Percentiles rank a stretch among this genome's conserved stretches.
These are phyloP conservation scores for Xestia xanthographa DNA, from an alignment of 2,888 invertebrate species.

Conservation along the genomic window DNA sequence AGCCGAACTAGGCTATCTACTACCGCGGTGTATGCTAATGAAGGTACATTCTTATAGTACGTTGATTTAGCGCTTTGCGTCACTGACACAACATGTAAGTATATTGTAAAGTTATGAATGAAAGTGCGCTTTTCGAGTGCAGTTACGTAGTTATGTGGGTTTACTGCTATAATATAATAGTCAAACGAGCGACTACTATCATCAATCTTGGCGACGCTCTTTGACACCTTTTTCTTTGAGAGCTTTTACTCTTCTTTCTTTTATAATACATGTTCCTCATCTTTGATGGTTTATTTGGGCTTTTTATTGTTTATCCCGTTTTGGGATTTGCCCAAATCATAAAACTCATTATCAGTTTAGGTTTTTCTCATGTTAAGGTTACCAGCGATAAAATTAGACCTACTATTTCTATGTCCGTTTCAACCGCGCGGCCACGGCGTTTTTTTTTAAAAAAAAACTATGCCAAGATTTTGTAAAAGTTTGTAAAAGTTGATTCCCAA, in stretches of 20 bases:
- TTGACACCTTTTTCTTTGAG: too few relatives aligned
- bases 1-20: slow-evolving; percentile 49
- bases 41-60: slow-evolving; percentile 46
- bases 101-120: slow-evolving; percentile 10
- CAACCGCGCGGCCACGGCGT: too few relatives aligned
- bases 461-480: too few relatives aligned
- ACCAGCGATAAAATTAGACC: not conserved
- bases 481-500: too few relatives aligned
- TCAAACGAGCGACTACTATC: not conserved
- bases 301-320: not conserved
- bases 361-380: not conserved
- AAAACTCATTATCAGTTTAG: not conserved
- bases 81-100: slow-evolving; percentile 21
- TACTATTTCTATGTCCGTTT: not conserved
- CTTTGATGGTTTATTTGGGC: not conserved
- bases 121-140: not conserved
- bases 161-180: not conserved
- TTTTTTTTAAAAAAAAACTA: too few relatives aligned
- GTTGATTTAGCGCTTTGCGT: slow-evolving; percentile 42
- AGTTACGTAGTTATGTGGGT: not conserved
- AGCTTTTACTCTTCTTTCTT: not conserved
- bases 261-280: not conserved
- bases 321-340: not conserved
- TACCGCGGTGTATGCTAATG: slow-evolving; percentile 34
- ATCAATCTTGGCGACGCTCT: not conserved